Base-by-base conservation (phyloP, 2,113 vertebrate genomes). In the Gnathonemus echidnorhynchus region DNA sequence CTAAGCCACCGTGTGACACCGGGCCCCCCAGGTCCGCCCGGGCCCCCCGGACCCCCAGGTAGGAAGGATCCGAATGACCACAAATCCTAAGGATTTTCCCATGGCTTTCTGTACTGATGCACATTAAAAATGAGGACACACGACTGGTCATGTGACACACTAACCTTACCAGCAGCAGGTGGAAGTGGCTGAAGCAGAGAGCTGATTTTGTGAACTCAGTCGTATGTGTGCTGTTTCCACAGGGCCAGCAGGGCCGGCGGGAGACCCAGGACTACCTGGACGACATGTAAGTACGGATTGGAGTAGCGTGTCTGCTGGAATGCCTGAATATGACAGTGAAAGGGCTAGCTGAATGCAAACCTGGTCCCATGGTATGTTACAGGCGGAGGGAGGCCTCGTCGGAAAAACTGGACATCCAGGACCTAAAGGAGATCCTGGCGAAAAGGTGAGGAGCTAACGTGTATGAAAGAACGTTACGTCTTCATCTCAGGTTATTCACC, bases 221-320 rank as follows among this genome's bases (percentile, higher is more conserved):
- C 3, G 52, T 31, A n/a, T 83, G n/a, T 62, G 11, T 46, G 15
- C 62, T 49, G 53, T 83, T 17, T 93, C 94, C 21, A 94, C 95
- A 48, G 96, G 96, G 90, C 96, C 95, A 86, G 95, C 93, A 2
- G 96, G 96, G 3, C 95, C 93, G 17, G 94, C 95, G 21, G 97
- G 97, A 88, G 94, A 95, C 3, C 85, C 92, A 0, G 97, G 96
- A 91, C 91, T 50, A 53, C 95, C 96, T 21, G 97, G 97, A 90
- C 92, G 93, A 88, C 96, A 97, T 92, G 97, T 97, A 92, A 93
- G 95, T 21, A 1, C 4, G 13, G 84, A 13, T 5, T 52, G 62
- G 46, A 11, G 15, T 45, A 42, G 21, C 24, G 21, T n/a, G 52
- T 48, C 84, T 87, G 3, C 53, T 27, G 56, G n/a, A 52, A 90